Evolutionary conservation across 2,888 invertebrate species (phyloP), one percentile per base, ranked within the genome.

Genomic region (Phrixothrix hirtus): DNA sequence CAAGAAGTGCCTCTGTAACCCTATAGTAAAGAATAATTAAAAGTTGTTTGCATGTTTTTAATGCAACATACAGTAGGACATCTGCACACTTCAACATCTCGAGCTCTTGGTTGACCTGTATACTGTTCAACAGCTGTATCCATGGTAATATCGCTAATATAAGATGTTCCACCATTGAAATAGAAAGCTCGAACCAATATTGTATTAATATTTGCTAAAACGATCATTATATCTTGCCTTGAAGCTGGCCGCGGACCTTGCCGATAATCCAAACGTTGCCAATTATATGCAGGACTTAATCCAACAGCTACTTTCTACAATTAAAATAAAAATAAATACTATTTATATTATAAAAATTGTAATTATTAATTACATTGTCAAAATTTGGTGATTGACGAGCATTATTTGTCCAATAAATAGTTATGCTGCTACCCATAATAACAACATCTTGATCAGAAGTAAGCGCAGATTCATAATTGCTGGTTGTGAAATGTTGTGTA

Each of bases 1-100:
- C 95, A 95, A 41, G 92, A 93, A 0, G 86, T 84, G 44, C 95
- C 95, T 6, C 77, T 77, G 67, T 92, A 93, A 1, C 92, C 75
- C 61, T 64, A 38, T 11, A 32, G n/a, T 34, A 15, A 14, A 14
- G 10, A 2, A 16, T 34, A 9, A 34, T 2, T 3, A 6, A n/a
- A 29, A 3, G 29, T 3, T 5, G 10, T n/a, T 3, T 3, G n/a
- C 4, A n/a, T 12, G 9, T 6, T 32, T 4, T 4, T 32, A 32
- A 13, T 6, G 7, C 7, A 6, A 59, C 61, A 57, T 62, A 66
- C 94, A 0, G 75, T 67, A 0, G 93, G 93, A 69, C 95, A 95
- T 39, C 82, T 78, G 72, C 96, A 98, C 32, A 82, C 83, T 79
- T 98, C 97, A 37, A 98, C 87, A 47, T 85, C 86, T 2, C 79